Percentiles rank a stretch among this genome's conserved stretches.
Conservation (phyloP, 30 jellyfish, hydroid and myxozoan species). For the Haliclystus octoradiatus region DNA sequence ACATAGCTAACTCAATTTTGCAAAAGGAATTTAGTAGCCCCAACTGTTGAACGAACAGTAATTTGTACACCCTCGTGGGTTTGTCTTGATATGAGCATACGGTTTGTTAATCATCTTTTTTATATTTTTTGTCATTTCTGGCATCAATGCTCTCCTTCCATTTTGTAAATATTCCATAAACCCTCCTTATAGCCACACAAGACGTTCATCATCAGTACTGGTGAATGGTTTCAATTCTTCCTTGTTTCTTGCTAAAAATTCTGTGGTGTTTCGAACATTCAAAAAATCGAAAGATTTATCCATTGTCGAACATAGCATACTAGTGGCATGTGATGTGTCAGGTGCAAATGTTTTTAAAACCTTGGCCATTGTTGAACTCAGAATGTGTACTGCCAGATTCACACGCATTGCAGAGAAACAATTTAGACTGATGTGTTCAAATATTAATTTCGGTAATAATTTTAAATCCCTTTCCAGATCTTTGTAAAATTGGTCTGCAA, state of each 20-base stretch:
- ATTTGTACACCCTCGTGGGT: neutral
- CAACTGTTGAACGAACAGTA: neutral
- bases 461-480: neutral
- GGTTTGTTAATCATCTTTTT: neutral
- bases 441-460: neutral
- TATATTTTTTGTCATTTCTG: neutral
- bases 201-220: neutral
- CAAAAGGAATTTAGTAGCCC: neutral
- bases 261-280: neutral
- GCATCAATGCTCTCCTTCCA: neutral
- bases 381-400: neutral
- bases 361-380: slow-evolving; percentile 3
- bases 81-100: neutral
- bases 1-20: neutral
- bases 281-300: slow-evolving; percentile 21
- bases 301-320: slow-evolving; percentile 38
- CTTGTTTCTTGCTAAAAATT: neutral
- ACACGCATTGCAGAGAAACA: slow-evolving; percentile 1
- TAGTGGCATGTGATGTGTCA: slow-evolving; percentile 36
- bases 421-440: neutral
- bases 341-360: slow-evolving; percentile 37
- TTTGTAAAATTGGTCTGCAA: neutral
- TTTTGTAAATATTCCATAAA: neutral
- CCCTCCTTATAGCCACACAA: neutral
- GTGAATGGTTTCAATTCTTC: neutral